Conservation (phyloP, 2,113 vertebrate genomes). For the Sylvia atricapilla region DNA sequence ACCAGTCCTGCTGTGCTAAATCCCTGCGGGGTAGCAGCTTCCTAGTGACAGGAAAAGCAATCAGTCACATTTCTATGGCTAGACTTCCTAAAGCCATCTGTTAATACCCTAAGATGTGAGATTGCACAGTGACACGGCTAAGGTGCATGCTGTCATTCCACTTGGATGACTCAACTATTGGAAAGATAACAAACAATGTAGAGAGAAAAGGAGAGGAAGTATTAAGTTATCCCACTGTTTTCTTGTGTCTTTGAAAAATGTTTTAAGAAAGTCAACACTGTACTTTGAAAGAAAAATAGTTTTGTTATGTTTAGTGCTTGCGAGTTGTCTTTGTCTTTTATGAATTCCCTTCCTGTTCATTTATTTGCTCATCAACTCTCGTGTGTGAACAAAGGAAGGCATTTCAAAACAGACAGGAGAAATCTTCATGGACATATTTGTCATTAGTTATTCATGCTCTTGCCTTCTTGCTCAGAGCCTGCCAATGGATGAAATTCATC, state of each 20-base stretch:
- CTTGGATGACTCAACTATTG: neutral
- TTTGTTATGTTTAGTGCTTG: neutral
- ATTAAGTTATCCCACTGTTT: neutral
- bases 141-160: neutral
- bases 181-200: neutral
- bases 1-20: neutral
- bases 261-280: neutral
- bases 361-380: neutral
- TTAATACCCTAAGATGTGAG: neutral
- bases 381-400: neutral
- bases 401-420: neutral
- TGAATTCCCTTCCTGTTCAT: neutral
- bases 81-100: neutral
- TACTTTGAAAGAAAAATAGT: neutral
- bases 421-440: neutral
- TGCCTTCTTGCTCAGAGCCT: neutral
- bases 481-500: neutral
- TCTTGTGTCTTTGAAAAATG: neutral
- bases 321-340: neutral
- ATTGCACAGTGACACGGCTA: neutral
- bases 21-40: neutral
- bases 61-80: neutral
- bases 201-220: neutral
- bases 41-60: neutral
- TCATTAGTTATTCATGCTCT: conserved; percentile 32